Conservation (phyloP, 2,113 vertebrate genomes). For the Gasterosteus nipponicus region DNA sequence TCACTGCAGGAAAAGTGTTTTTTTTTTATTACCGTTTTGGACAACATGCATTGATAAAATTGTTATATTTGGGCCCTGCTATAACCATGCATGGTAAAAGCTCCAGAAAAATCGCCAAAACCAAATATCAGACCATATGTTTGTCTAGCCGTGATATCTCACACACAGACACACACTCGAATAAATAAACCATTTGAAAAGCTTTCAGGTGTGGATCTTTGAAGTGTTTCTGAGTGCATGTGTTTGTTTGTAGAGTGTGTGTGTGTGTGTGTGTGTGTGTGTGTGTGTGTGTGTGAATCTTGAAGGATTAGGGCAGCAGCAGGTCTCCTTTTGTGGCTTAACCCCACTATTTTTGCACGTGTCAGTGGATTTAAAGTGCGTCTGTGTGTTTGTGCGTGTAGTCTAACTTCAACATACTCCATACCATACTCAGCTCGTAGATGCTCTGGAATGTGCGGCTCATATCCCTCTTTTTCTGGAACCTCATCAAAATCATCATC, state of each 20-base stretch:
- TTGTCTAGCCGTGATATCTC: background rate
- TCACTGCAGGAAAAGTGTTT: too few species aligned
- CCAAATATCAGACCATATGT: background rate
- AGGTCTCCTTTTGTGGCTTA: conserved; percentile 82
- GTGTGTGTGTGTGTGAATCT: conserved; percentile 61
- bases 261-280: conserved; percentile 46
- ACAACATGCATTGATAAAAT: too few species aligned
- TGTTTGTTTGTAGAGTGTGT: conserved; percentile 9
- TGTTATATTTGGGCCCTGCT: too few species aligned
- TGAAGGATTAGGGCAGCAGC: conserved; percentile 72
- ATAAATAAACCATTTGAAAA: conserved; percentile 46
- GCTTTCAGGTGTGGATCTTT: background rate
- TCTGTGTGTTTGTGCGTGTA: conserved; percentile 63
- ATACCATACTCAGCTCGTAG: conserved; percentile 88
- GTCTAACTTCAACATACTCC: conserved; percentile 76
- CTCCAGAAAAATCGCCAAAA: background rate
- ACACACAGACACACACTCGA: background rate
- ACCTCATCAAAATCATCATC: conserved; percentile 94
- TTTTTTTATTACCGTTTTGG: too few species aligned
- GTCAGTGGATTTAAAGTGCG: conserved; percentile 64
- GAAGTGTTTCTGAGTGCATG: conserved; percentile 28
- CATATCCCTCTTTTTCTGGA: conserved; percentile 95
- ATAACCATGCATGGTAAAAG: background rate
- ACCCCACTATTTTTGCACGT: conserved; percentile 57
- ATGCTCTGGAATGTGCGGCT: conserved; percentile 89